Percentiles rank a stretch among this genome's conserved stretches.
Conservation (phyloP, 1,140 invertebrate species). For the Drosophila orosa region DNA sequence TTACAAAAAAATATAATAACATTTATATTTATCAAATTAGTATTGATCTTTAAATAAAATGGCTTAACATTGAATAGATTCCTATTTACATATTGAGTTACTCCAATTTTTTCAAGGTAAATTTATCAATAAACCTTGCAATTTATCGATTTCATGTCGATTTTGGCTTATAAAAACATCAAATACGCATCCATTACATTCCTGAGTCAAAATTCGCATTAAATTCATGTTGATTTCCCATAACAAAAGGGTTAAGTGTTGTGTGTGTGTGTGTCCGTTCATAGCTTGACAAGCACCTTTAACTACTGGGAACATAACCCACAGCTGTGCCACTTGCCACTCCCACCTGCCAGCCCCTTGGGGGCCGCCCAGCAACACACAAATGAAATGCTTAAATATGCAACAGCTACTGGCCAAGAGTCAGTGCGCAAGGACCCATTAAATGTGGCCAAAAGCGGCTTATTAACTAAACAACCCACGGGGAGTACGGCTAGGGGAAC, state of each 20-base stretch:
- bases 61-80: background rate
- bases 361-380: constrained; percentile 9
- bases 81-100: too few relatives aligned
- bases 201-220: background rate
- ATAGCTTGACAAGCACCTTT: constrained; percentile 23
- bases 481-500: constrained; percentile 4
- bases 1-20: too few relatives aligned
- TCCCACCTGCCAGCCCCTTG: background rate
- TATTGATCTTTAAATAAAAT: too few relatives aligned
- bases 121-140: background rate
- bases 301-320: constrained; percentile 8
- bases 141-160: background rate
- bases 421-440: constrained; percentile 38
- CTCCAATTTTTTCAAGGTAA: background rate
- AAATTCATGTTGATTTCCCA: background rate
- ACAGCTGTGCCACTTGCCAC: constrained; percentile 5
- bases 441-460: constrained; percentile 70
- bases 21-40: too few relatives aligned
- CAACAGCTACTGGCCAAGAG: constrained; percentile 52
- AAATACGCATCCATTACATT: background rate
- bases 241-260: constrained; percentile 13
- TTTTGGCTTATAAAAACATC: background rate
- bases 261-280: background rate
- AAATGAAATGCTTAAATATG: constrained; percentile 45
- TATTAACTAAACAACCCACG: constrained; percentile 61